These are phyloP conservation scores for Podarcis lilfordi DNA, from an alignment of 2,797 vertebrate species.

Conservation along the genomic window DNA sequence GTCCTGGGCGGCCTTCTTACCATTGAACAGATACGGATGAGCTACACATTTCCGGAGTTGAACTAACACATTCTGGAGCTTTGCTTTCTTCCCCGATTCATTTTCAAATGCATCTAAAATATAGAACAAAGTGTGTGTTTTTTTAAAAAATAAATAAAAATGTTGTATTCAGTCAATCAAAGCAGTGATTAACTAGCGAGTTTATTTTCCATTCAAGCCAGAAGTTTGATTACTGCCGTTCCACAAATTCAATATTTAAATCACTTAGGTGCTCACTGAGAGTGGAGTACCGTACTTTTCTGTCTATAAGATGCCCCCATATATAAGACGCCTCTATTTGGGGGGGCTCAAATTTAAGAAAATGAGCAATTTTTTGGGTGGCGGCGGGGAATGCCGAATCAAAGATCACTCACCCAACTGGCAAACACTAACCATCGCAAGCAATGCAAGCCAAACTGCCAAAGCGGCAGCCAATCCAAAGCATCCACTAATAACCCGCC, in stretches of 20 bases:
- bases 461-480: too few relatives aligned
- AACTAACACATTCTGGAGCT: slow-evolving; percentile 88
- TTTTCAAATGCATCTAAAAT: slow-evolving; percentile 88
- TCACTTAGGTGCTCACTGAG: too few relatives aligned
- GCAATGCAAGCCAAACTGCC: too few relatives aligned
- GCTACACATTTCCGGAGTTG: slow-evolving; percentile 93
- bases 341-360: too few relatives aligned
- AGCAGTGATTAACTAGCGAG: not conserved
- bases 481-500: too few relatives aligned
- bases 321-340: too few relatives aligned
- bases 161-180: not conserved
- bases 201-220: not conserved
- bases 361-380: too few relatives aligned
- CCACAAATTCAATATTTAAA: not conserved
- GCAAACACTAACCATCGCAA: too few relatives aligned
- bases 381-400: too few relatives aligned
- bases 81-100: slow-evolving; percentile 81
- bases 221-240: not conserved
- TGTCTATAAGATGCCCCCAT: too few relatives aligned
- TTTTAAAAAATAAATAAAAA: not conserved
- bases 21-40: slow-evolving; percentile 93
- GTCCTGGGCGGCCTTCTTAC: slow-evolving; percentile 72
- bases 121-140: not conserved
- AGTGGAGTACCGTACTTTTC: too few relatives aligned
- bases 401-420: too few relatives aligned